These are phyloP conservation scores for Mycalesis mineus DNA, from an alignment of 2,888 invertebrate genomes.

Conservation along the genomic window DNA sequence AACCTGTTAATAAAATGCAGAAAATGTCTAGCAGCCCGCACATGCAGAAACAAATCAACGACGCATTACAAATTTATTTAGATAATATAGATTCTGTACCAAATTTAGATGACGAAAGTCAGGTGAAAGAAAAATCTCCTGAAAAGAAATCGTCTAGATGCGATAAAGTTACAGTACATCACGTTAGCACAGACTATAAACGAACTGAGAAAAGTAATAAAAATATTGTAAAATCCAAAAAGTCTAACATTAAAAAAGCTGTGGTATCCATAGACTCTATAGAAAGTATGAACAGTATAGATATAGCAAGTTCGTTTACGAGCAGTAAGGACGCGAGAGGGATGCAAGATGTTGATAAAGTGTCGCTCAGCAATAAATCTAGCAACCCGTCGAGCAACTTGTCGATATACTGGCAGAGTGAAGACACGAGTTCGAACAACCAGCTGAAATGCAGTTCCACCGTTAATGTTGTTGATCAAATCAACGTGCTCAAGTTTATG, in stretches of 20 bases:
- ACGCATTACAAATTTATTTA: conserved; percentile 23
- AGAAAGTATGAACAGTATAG: conserved; percentile 29
- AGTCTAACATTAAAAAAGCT: background rate
- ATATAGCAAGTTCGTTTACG: conserved; percentile 39
- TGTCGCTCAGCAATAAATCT: background rate
- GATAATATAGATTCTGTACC: conserved; percentile 9
- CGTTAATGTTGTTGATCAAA: conserved; percentile 51
- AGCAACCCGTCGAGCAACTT: conserved; percentile 13
- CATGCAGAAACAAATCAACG: too few species aligned
- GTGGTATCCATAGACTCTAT: background rate
- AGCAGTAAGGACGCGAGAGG: conserved; percentile 43
- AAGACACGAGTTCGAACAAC: conserved; percentile 32
- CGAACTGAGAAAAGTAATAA: background rate
- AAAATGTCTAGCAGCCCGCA: conserved; percentile 45
- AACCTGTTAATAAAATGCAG: conserved; percentile 51
- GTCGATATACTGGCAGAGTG: conserved; percentile 37
- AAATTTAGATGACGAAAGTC: background rate
- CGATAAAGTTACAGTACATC: conserved; percentile 15
- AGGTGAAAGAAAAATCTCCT: background rate
- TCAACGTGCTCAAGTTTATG: conserved; percentile 62
- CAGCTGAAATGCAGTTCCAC: conserved; percentile 39
- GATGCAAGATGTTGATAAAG: conserved; percentile 15
- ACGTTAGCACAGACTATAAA: conserved; percentile 22
- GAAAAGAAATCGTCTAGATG: background rate
- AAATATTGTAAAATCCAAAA: conserved; percentile 13